Evolutionary conservation across 1,140 invertebrate species (phyloP), one percentile per base, ranked within the genome.

Genomic region (Anagrus nilaparvatae): DNA sequence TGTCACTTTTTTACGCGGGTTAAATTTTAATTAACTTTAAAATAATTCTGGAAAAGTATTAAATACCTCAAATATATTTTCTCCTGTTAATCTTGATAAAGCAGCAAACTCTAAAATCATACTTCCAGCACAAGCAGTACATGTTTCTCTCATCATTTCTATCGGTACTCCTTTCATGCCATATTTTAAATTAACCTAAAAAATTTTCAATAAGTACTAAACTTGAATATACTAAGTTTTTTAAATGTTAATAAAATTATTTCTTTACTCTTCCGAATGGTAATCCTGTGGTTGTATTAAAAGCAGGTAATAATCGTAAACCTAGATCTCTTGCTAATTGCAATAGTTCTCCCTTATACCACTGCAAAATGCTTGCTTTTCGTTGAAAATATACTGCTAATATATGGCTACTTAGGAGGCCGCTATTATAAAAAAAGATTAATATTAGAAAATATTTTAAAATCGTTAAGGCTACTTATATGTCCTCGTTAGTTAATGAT

Each of bases 91-190:
- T 14, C 95, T 73, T 8, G 90, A 95, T 4, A 99, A 70, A 9
- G 94, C 89, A 12, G 93, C 94, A 78, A 98, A 93, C 69, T 99
- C 96, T 37, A 99, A 66, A 37, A 99, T 86, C 77, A 98, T 95
- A 3, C 93, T 97, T 5, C 95, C 95, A n/a, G 93, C 94, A 71
- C 95, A 98, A 0, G 94, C 92, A 0, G 93, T 97, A 59, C 94
- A 97, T 0, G 93, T 97, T 68, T 97, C 91, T 30, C 81, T 68
- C 0, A 83, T 82, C 42, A 82, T 75, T 56, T 82, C 79, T 16
- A 88, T 56, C 44, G 78, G 75, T 34, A 79, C 75, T 44, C 75
- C 79, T 65, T 84, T 84, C 63, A 97, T 79, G 17, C 93, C 94
- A 63, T 87, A 75, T 40, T 80, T 80, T 30, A 97, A 71, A 70